Evolutionary conservation across 2,888 invertebrate genomes (phyloP), one percentile per base, ranked within the genome.

Genomic region (Panorpa germanica): DNA sequence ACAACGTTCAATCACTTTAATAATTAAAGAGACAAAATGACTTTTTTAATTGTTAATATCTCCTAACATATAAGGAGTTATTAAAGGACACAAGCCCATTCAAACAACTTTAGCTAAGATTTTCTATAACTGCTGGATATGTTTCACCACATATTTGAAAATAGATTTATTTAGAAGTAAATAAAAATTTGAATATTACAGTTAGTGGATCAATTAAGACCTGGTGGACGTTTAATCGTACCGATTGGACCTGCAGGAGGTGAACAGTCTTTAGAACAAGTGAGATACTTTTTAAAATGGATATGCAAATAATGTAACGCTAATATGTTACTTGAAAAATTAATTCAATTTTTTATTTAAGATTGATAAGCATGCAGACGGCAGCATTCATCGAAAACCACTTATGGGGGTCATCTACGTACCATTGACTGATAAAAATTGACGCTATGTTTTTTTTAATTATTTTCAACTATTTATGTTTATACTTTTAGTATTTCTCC

Each of bases 401-500:
- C 59, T 98, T 7, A 91, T 95, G 83, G 85, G 86, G 23, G 98
- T 98, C 8, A 80, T 91, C 41, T 98, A 90, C 50, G 96, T 98
- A 19, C 96, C 96, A 0, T 62, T 98, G 25, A 96, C 96, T 0
- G 90, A 90, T 52, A 71, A 73, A 49, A 64, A 40, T 34, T 38
- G 41, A 1, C 43, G n/a, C n/a, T n/a, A n/a, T n/a, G n/a, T n/a
- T n/a, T n/a, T n/a, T n/a, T n/a, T n/a, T n/a, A n/a, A n/a, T n/a
- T n/a, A n/a, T n/a, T n/a, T n/a, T n/a, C n/a, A n/a, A n/a, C n/a
- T n/a, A n/a, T n/a, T n/a, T n/a, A n/a, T n/a, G n/a, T n/a, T n/a
- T n/a, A n/a, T n/a, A n/a, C n/a, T n/a, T n/a, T n/a, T n/a, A n/a
- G n/a, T n/a, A n/a, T n/a, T n/a, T n/a, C n/a, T n/a, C n/a, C n/a